phyloP scores from a whole-genome alignment of 2,113 vertebrate species.

The Procavia capensis region DNA sequence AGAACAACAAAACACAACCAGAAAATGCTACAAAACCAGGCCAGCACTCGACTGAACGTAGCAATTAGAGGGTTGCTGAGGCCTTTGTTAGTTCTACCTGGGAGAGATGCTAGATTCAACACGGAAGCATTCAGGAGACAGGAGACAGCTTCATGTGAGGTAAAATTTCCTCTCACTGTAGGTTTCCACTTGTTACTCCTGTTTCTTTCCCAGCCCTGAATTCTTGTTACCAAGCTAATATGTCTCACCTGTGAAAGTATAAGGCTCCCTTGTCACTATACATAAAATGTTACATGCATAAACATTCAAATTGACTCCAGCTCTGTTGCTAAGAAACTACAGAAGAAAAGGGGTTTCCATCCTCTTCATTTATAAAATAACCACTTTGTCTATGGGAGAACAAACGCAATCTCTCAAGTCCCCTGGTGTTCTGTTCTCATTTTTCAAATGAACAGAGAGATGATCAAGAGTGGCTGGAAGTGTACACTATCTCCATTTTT shows the following conservation, averaged over 20 bases:
- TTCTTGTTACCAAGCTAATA: not conserved
- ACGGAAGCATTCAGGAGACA: not conserved
- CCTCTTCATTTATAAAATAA: constrained; percentile 70
- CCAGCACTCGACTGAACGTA: not conserved
- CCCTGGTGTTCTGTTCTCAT: constrained; percentile 65
- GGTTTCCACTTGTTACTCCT: fast-evolving
- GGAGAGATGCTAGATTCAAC: not conserved
- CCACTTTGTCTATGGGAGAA: constrained; percentile 73
- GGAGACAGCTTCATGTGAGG: not conserved
- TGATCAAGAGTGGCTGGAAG: constrained; percentile 49
- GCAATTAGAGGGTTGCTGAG: not conserved
- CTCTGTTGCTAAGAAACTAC: constrained; percentile 81
- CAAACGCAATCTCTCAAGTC: constrained; percentile 62
- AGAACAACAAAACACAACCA: not conserved
- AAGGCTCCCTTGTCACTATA: constrained; percentile 36
- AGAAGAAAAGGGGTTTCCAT: constrained; percentile 57
- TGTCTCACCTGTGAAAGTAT: not conserved
- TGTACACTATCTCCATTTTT: constrained; percentile 68
- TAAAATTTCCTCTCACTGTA: not conserved
- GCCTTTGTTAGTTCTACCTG: not conserved
- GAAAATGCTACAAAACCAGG: not conserved
- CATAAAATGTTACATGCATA: constrained; percentile 9
- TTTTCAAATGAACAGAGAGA: constrained; percentile 71
- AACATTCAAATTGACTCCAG: not conserved
- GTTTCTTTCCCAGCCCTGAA: not conserved